phyloP scores from a whole-genome alignment of 2,797 vertebrate species.

The Crenuchus spilurus region DNA sequence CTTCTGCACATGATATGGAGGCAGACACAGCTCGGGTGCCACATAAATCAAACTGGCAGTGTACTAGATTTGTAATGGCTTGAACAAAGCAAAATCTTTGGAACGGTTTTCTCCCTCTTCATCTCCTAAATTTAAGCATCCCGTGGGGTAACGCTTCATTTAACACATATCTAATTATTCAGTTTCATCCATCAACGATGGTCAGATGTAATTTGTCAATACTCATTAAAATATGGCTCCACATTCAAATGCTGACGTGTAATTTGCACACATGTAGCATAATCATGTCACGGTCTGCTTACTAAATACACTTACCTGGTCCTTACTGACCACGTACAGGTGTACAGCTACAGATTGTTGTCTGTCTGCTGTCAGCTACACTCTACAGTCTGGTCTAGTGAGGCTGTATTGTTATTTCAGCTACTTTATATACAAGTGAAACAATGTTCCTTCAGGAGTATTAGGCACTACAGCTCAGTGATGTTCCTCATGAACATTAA shows the following conservation, averaged over 20 bases:
- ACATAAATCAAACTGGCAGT: conserved; percentile 84
- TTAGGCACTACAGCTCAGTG: too few species aligned
- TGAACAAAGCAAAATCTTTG: conserved; percentile 66
- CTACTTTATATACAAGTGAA: too few species aligned
- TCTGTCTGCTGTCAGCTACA: background rate
- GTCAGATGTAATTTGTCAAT: conserved; percentile 62
- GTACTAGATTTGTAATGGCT: conserved; percentile 79
- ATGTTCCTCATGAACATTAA: too few species aligned
- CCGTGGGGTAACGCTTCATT: conserved; percentile 71
- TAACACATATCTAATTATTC: conserved; percentile 74
- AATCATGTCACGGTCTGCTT: background rate
- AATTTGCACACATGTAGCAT: conserved; percentile 30
- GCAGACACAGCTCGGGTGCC: conserved; percentile 71
- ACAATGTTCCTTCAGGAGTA: too few species aligned
- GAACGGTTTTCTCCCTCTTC: conserved; percentile 47
- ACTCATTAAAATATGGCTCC: conserved; percentile 30
- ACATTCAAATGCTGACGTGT: conserved; percentile 22
- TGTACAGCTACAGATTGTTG: background rate
- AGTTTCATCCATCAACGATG: conserved; percentile 73
- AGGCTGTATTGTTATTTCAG: too few species aligned
- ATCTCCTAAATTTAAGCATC: conserved; percentile 65
- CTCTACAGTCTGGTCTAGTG: too few species aligned
- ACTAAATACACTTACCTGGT: background rate
- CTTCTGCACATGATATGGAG: conserved; percentile 77
- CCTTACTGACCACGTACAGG: background rate